Base-by-base conservation (phyloP, 2,113 vertebrate genomes). In the Picathartes gymnocephalus region DNA sequence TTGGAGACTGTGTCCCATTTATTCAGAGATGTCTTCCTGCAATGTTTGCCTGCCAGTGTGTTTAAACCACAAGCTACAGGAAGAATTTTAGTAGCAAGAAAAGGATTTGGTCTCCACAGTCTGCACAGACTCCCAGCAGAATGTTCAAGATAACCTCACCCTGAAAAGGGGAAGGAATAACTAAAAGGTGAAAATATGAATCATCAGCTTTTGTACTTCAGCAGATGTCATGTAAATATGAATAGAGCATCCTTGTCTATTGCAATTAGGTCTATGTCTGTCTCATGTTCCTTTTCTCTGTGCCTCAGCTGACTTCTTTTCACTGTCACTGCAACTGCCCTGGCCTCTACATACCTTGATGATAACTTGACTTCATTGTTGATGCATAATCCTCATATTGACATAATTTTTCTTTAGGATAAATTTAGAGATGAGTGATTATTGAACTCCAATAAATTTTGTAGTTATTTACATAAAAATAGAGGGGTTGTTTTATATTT, bases 1-100 rank as follows among this genome's bases (percentile, higher is more conserved):
- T 78, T 84, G 77, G 48, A 92, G 40, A 74, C 28, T 37, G n/a
- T 48, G 22, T 71, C 56, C 61, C 24, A n/a, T 87, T 87, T 93
- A 72, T 93, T 91, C 37, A 30, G 81, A 76, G 33, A 24, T 31
- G 19, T 56, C 48, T 90, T 81, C n/a, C 37, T 82, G 57, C 44
- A 50, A 7, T 80, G 33, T 62, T 27, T 62, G 50, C 33, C 39
- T 78, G 53, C 37, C 20, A 31, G 13, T 72, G 9, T 37, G 30
- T 47, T 90, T 82, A 45, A 85, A 4, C 42, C 25, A 30, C 77
- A 74, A 85, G 57, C 17, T 79, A 30, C n/a, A 35, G 24, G 14
- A 81, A 47, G 72, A 56, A 47, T 65, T 74, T 88, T 47, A 64
- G 28, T 31, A 15, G 33, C 70, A 64, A 79, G 60, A 47, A 78